Evolutionary conservation across 2,113 vertebrate species (phyloP), one percentile per base, ranked within the genome.

Genomic region (Oreotrochilus melanogaster): DNA sequence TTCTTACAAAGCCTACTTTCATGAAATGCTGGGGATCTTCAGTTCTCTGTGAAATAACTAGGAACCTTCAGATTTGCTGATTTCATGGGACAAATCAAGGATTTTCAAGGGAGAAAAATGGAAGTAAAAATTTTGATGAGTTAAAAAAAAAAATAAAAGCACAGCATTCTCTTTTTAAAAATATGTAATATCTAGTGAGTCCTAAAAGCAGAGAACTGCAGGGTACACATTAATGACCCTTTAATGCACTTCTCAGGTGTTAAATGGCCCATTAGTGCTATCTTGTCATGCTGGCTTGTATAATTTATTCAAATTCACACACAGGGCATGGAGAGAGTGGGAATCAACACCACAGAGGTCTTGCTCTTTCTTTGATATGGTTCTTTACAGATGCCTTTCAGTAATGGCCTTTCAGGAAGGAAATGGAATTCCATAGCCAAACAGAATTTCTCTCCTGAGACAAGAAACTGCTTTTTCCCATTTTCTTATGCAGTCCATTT

Each of bases 231-330:
- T 95, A 96, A 91, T 94, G 95, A 93, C 78, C 92, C 1, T 2
- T 86, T 95, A 96, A 96, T 94, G 92, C 78, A 95, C 87, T 91
- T 86, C 78, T 95, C 45, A 70, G 80, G 84, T 95, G 91, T 81
- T 67, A 91, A 96, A 92, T 96, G 72, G 96, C 71, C 85, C 75
- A 80, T 90, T 95, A 95, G 91, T 80, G 86, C 72, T 94, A 87
- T 72, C 78, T 48, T 67, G 67, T 57, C 95, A 42, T 51, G 47
- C 60, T 7, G 3, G 48, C 57, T 31, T 19, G 6, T 45, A 50
- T 88, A 91, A 95, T 92, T 88, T 64, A 80, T 88, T 64, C 60
- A 74, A 89, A 93, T 86, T 78, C 30, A 10, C n/a, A 64, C 47
- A 47, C 86, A 54, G 45, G 74, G 16, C 66, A 33, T 7, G 19